Evolutionary conservation across 1,140 invertebrate genomes (phyloP), one percentile per base, ranked within the genome.

Genomic region (Diorhabda sublineata): DNA sequence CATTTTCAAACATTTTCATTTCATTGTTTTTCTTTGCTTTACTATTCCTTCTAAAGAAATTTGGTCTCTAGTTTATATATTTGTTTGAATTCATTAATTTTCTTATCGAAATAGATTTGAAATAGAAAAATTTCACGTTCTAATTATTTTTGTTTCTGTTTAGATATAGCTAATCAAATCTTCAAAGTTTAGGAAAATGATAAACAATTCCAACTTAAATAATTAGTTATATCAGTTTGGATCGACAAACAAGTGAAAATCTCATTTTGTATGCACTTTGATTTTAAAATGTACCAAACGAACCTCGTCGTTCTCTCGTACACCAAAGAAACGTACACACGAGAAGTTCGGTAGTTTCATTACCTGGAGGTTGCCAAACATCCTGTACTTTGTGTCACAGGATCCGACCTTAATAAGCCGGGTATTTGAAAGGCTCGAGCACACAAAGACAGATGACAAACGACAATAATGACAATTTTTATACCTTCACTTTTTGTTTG

Each of bases 281-380:
- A 52, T 52, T 8, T 52, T 52, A 52, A 52, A 52, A 52, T 52
- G 47, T 6, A 52, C 47, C 47, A 52, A 52, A 52, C 47, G n/a
- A 52, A 52, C 47, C 47, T 52, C 47, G n/a, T 52, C 47, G n/a
- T 2, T 6, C 61, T 26, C 45, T 45, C 44, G 43, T 42, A 63
- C 61, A 63, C 11, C 43, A 63, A 43, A 73, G 69, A 66, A 70
- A 68, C 70, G 71, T 68, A 73, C 66, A 73, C 71, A 73, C 45
- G 60, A 61, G 47, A 42, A 64, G 56, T 69, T 56, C 52, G 52
- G 58, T 61, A 66, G 45, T 71, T 71, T 69, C 67, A 71, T 71
- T 75, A 75, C 73, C 73, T 75, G 73, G 71, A 66, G 66, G 67
- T 72, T 72, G 67, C 69, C 61, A 75, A 75, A 75, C 73, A 75